Evolutionary conservation across 2,113 vertebrate genomes (phyloP).

Genomic region (Thunnus thynnus): DNA sequence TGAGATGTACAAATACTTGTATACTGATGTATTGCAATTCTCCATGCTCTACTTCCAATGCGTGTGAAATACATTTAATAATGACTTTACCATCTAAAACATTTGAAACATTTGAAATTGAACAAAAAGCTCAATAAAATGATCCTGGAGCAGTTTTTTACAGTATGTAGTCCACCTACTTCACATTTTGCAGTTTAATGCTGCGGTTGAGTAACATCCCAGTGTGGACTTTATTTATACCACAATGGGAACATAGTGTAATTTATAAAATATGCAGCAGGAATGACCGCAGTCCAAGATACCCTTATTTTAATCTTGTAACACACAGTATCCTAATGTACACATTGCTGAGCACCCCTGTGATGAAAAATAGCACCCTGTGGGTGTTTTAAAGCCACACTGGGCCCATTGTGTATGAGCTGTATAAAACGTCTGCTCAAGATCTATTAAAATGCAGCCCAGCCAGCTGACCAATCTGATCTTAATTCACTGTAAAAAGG

Average conservation of each 20-base stretch:
- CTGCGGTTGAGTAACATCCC: conserved; percentile 43
- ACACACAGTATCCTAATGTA: conserved; percentile 37
- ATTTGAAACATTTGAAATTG: background rate
- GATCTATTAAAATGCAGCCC: conserved; percentile 67
- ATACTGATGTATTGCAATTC: background rate
- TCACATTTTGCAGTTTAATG: conserved; percentile 32
- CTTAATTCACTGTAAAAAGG: conserved; percentile 51
- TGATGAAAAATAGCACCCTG: conserved; percentile 65
- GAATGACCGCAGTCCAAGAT: conserved; percentile 41
- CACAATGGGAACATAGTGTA: conserved; percentile 29
- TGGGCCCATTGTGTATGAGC: conserved; percentile 65
- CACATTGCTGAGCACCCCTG: conserved; percentile 35
- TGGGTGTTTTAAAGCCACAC: conserved; percentile 66
- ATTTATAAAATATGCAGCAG: conserved; percentile 51
- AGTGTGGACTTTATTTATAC: conserved; percentile 23
- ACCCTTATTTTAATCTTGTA: conserved; percentile 59
- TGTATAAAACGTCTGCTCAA: conserved; percentile 63
- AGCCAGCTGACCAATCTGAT: conserved; percentile 42
- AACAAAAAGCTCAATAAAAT: conserved; percentile 27
- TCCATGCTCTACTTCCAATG: background rate
- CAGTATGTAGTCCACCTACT: conserved; percentile 20
- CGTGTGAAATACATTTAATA: background rate
- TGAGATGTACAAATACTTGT: background rate
- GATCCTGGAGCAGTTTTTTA: conserved; percentile 25
- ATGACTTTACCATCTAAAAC: conserved; percentile 3